Evolutionary conservation across 1,140 invertebrate genomes (phyloP).

Genomic region (Drosophila pseudoobscura): DNA sequence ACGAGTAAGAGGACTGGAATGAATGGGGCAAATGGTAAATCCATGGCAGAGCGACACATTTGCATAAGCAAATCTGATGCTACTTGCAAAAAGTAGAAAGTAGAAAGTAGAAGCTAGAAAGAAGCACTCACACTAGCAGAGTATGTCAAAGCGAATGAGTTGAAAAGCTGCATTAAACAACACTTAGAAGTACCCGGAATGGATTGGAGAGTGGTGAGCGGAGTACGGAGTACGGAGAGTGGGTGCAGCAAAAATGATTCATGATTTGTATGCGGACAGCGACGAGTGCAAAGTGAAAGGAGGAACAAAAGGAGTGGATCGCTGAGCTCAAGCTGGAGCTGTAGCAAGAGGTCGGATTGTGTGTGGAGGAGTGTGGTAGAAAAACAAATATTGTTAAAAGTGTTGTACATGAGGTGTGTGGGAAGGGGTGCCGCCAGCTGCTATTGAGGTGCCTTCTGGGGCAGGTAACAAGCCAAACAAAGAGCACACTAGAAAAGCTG

Average conservation of each 20-base stretch:
- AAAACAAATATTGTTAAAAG: constrained; percentile 78
- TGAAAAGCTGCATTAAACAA: constrained; percentile 74
- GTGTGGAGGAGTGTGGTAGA: constrained; percentile 32
- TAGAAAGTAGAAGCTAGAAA: constrained; percentile 8
- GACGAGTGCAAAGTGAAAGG: constrained; percentile 63
- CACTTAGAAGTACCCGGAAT: constrained; percentile 40
- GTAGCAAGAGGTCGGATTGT: too few relatives aligned
- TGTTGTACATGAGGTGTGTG: constrained; percentile 36
- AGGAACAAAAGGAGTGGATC: constrained; percentile 58
- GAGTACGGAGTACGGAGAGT: constrained; percentile 4
- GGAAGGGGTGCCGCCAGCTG: constrained; percentile 13
- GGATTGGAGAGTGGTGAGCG: not conserved
- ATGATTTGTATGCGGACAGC: constrained; percentile 66
- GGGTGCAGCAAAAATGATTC: constrained; percentile 73
- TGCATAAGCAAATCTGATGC: constrained; percentile 65
- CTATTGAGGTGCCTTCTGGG: constrained; percentile 4
- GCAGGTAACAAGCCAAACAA: constrained; percentile 65
- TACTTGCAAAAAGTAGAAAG: constrained; percentile 22
- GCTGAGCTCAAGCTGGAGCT: not conserved
- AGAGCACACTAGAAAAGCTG: constrained; percentile 22
- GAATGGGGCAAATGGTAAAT: constrained; percentile 48
- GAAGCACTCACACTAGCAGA: constrained; percentile 4
- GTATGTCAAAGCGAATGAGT: constrained; percentile 48
- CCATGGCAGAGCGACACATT: constrained; percentile 52
- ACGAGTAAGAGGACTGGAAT: constrained; percentile 9